Evolutionary conservation across 2,113 vertebrate species (phyloP), one percentile per base, ranked within the genome.

Genomic region (Holacanthus passer): DNA sequence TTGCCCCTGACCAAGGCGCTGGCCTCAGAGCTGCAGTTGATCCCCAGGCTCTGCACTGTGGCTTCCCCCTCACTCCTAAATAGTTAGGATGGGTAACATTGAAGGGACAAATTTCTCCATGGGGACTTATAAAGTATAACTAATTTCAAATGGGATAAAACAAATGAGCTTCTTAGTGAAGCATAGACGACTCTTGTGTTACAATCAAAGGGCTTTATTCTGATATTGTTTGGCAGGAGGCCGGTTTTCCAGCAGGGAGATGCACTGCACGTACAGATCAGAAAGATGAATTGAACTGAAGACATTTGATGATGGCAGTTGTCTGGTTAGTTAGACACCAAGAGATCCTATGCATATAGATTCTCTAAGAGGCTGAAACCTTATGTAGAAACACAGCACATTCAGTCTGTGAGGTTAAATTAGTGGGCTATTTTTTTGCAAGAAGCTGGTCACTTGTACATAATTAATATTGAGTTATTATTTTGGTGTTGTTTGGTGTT

Each of bases 221-320:
- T 73, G 43, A 74, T 62, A 48, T 62, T 22, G 76, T 60, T n/a
- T 68, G 48, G 58, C 71, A 55, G 27, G 43, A 77, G 75, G 48
- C 29, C 7, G 39, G 60, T 64, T 82, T 83, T 50, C 63, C 56
- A 24, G 27, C 67, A 52, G 31, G 62, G 47, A 74, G 48, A 83
- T 82, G 72, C 63, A 31, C 22, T 64, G 55, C 63, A 77, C 59
- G 19, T 79, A 77, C 62, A 80, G 52, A 50, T 75, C 16, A 48
- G 58, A 56, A 65, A 83, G 75, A 77, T 77, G n/a, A 86, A 89
- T 41, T 66, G 50, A 83, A 84, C 50, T 79, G 71, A 88, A 56
- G 67, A 74, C 56, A 70, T 78, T 79, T 80, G 35, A 29, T 45
- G 27, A 65, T 64, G 71, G 82, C 81, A 29, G 76, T 73, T 59